Conservation (phyloP, 1,140 invertebrate species). For the Plectrocnemia conspersa region DNA sequence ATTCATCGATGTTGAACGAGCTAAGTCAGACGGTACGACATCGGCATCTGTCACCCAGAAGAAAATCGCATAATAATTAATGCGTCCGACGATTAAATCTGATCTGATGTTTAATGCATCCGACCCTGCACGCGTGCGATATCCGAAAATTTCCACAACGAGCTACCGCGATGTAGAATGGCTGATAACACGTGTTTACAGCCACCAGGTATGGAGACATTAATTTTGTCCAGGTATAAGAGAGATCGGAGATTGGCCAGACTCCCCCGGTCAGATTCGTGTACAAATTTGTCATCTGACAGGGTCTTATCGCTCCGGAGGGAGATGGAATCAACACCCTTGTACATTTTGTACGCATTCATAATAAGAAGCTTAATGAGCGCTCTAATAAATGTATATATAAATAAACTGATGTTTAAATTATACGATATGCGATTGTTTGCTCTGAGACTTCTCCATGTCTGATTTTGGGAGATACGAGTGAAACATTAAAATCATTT, state of each 20-base stretch:
- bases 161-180: conserved; percentile 25
- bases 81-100: conserved; percentile 3
- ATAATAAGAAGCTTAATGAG: too few species aligned
- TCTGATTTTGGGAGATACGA: too few species aligned
- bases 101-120: not conserved
- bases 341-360: too few species aligned
- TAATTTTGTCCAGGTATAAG: conserved; percentile 34
- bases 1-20: too few species aligned
- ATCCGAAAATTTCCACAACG: not conserved
- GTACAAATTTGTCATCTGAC: conserved; percentile 21
- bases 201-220: conserved; percentile 31
- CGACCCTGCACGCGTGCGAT: not conserved
- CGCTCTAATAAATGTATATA: too few species aligned
- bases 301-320: conserved; percentile 10
- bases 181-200: conserved; percentile 35
- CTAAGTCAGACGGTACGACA: not conserved
- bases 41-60: not conserved
- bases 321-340: conserved; percentile 21
- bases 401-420: too few species aligned
- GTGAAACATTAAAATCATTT: too few species aligned
- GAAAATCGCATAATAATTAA: too few species aligned
- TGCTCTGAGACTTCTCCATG: too few species aligned
- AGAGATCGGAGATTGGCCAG: conserved; percentile 27
- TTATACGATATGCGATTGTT: too few species aligned
- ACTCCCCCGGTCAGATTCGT: conserved; percentile 3